These are phyloP conservation scores for Polydrusus tereticollis DNA, from an alignment of 2,888 invertebrate genomes.

Conservation along the genomic window DNA sequence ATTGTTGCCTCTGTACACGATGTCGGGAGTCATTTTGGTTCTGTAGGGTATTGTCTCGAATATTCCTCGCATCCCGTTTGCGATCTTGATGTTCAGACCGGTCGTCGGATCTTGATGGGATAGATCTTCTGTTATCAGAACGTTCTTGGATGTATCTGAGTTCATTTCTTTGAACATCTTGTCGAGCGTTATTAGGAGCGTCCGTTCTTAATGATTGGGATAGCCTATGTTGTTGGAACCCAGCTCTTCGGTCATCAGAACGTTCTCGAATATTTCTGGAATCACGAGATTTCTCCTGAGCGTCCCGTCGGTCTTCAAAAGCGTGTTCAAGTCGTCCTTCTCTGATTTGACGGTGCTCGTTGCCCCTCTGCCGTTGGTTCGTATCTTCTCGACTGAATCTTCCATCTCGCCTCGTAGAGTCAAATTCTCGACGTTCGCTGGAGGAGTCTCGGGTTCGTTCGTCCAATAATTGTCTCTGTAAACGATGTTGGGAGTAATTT, in stretches of 20 bases:
- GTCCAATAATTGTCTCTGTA: conserved; percentile 7
- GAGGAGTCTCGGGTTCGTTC: neutral
- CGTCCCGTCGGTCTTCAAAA: neutral
- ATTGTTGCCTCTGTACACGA: conserved; percentile 10
- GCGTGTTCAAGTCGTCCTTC: neutral
- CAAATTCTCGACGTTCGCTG: neutral
- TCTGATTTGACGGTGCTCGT: neutral
- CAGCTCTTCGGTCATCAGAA: neutral
- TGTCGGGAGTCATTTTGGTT: conserved; percentile 22
- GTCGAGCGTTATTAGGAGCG: too few relatives aligned
- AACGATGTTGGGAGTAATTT: conserved; percentile 19
- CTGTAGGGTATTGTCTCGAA: neutral
- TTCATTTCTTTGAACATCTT: neutral
- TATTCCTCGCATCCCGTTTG: neutral
- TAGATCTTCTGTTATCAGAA: neutral
- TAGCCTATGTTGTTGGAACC: neutral
- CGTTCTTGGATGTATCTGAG: neutral
- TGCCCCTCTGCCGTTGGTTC: neutral
- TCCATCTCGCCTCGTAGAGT: neutral
- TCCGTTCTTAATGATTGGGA: too few relatives aligned
- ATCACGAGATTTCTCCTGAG: neutral
- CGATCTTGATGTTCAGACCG: neutral
- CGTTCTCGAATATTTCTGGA: neutral
- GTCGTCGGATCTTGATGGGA: neutral
- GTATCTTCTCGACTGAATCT: neutral